These are phyloP conservation scores for Craniophora ligustri DNA, from an alignment of 2,888 invertebrate species.

Conservation along the genomic window DNA sequence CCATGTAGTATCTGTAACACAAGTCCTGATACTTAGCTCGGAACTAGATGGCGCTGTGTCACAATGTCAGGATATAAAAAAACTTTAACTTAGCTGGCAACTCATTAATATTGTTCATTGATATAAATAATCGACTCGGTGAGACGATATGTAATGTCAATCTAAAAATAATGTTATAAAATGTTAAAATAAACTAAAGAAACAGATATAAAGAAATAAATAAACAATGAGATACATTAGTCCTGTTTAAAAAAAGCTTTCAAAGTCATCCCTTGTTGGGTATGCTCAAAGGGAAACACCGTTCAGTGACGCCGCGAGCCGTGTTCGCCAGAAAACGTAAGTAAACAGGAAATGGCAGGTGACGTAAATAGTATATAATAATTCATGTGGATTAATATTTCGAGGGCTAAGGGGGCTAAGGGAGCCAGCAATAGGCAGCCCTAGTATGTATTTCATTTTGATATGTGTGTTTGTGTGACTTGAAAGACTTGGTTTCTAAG, in stretches of 20 bases:
- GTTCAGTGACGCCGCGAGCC: constrained; percentile 21
- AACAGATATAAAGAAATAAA: constrained; percentile 30
- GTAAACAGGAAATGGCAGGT: neutral
- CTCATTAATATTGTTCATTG: too few species aligned
- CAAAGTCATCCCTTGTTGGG: constrained; percentile 32
- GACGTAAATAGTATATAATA: constrained; percentile 26
- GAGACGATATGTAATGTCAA: too few species aligned
- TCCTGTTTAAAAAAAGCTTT: constrained; percentile 45
- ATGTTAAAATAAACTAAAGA: neutral
- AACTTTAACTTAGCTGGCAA: too few species aligned
- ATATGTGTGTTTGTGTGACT: neutral
- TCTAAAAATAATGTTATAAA: neutral
- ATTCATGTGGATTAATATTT: constrained; percentile 6
- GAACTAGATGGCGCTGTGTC: too few species aligned
- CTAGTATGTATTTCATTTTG: too few species aligned
- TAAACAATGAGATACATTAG: constrained; percentile 52
- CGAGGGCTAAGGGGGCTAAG: neutral
- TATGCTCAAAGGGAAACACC: constrained; percentile 41
- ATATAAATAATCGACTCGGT: too few species aligned
- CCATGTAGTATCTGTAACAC: too few species aligned
- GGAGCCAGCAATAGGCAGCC: neutral
- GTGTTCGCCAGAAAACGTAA: constrained; percentile 8
- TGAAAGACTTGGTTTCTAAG: too few species aligned
- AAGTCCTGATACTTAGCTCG: too few species aligned
- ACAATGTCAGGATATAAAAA: too few species aligned